These are phyloP conservation scores for Gisinianus flammeolus DNA, from an alignment of 2,888 invertebrate genomes.

Conservation along the genomic window DNA sequence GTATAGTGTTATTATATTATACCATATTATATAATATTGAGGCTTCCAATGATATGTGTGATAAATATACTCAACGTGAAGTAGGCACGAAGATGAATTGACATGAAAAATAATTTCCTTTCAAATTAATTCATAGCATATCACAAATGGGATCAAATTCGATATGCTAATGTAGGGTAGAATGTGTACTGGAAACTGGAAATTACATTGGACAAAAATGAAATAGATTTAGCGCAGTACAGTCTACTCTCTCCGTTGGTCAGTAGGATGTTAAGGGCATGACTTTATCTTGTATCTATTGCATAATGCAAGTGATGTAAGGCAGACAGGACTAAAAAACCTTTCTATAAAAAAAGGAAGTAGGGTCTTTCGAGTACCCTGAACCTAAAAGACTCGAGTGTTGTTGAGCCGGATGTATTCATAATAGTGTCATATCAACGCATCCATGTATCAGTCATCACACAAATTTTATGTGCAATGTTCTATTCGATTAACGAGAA, in stretches of 20 bases:
- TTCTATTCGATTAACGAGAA: not conserved
- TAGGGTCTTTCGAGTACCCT: slow-evolving; percentile 25
- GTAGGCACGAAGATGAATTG: too few relatives aligned
- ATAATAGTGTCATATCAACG: not conserved
- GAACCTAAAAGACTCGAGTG: not conserved
- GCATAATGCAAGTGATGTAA: not conserved
- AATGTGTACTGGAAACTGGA: not conserved
- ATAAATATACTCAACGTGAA: too few relatives aligned
- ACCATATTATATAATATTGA: too few relatives aligned
- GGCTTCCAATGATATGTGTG: too few relatives aligned
- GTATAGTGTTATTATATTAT: too few relatives aligned
- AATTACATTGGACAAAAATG: too few relatives aligned
- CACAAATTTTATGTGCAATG: not conserved
- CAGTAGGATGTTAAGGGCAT: not conserved
- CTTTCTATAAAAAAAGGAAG: slow-evolving; percentile 38
- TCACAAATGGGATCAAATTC: not conserved
- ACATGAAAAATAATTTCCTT: too few relatives aligned
- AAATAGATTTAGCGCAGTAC: too few relatives aligned
- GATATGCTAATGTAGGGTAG: not conserved
- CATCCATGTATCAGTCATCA: not conserved
- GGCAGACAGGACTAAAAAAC: slow-evolving; percentile 19
- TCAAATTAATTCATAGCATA: not conserved
- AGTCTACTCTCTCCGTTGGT: not conserved
- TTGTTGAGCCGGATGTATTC: slow-evolving; percentile 28
- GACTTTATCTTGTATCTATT: not conserved